Conservation (phyloP, 2,888 invertebrate genomes). For the Ditula angustiorana region DNA sequence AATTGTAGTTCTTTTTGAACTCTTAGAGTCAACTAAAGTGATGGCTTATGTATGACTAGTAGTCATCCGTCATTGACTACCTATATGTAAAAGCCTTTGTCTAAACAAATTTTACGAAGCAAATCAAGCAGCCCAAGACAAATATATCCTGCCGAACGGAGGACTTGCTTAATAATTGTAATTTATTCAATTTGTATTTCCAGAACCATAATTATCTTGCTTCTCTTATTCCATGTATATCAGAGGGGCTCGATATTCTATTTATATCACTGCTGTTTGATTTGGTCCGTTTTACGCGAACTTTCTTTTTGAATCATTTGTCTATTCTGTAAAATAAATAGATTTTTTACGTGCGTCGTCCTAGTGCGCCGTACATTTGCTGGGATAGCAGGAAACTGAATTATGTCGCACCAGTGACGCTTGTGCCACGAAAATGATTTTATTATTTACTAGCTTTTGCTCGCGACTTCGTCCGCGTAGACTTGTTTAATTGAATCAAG, state of each 20-base stretch:
- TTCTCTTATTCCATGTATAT: not conserved
- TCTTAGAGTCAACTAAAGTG: too few relatives aligned
- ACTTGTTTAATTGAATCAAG: too few relatives aligned
- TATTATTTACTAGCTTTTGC: not conserved
- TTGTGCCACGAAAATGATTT: not conserved
- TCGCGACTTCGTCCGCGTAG: too few relatives aligned
- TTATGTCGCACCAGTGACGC: not conserved
- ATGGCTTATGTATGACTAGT: too few relatives aligned
- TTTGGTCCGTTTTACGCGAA: not conserved
- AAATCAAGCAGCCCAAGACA: too few relatives aligned
- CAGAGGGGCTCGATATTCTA: not conserved
- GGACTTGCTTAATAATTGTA: not conserved
- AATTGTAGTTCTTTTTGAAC: too few relatives aligned
- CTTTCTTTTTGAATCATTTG: not conserved
- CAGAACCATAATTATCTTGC: not conserved
- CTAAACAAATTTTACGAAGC: too few relatives aligned
- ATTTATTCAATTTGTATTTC: not conserved
- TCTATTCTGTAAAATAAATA: not conserved
- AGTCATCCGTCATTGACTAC: too few relatives aligned
- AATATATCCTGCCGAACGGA: not conserved
- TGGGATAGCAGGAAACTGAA: not conserved
- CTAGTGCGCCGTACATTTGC: too few relatives aligned
- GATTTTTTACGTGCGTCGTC: too few relatives aligned
- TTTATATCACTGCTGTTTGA: not conserved
- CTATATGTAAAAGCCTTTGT: too few relatives aligned